Conservation (phyloP, 2,113 vertebrate species). For the Cygnus buccinator region DNA sequence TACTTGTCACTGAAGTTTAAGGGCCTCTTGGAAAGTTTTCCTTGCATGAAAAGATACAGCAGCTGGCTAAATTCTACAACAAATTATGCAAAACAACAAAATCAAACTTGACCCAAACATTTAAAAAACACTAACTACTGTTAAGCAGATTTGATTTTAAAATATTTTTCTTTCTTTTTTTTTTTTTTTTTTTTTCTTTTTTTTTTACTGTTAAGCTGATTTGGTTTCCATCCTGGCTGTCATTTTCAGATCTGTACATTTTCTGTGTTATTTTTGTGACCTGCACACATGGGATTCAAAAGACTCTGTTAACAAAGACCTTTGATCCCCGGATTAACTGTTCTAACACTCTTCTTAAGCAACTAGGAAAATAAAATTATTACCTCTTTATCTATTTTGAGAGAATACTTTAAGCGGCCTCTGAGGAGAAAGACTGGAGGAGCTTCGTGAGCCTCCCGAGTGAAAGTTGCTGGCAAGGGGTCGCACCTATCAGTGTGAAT, state of each 20-base stretch:
- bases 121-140: not conserved
- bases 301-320: conserved; percentile 43
- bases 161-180: too few species aligned
- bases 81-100: not conserved
- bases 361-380: conserved; percentile 53
- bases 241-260: conserved; percentile 9
- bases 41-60: not conserved
- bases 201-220: not conserved
- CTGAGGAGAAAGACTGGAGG: conserved; percentile 18
- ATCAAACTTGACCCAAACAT: conserved; percentile 7
- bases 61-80: conserved; percentile 4
- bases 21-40: conserved; percentile 20
- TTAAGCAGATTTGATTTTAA: not conserved
- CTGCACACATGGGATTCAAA: not conserved
- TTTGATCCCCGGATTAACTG: conserved; percentile 45
- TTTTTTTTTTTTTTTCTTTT: too few species aligned
- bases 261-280: conserved; percentile 39
- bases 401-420: conserved; percentile 34
- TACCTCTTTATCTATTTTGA: conserved; percentile 50
- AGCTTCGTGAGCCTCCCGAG: rapidly evolving
- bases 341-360: conserved; percentile 35
- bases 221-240: conserved; percentile 16
- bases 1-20: conserved; percentile 17
- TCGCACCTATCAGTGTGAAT: conserved; percentile 44
- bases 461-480: not conserved